A percentile compares a stretch with the other conserved stretches of the same genome.
phyloP scores from a whole-genome alignment of 2,888 invertebrate genomes.

The Zonitis immaculata region DNA sequence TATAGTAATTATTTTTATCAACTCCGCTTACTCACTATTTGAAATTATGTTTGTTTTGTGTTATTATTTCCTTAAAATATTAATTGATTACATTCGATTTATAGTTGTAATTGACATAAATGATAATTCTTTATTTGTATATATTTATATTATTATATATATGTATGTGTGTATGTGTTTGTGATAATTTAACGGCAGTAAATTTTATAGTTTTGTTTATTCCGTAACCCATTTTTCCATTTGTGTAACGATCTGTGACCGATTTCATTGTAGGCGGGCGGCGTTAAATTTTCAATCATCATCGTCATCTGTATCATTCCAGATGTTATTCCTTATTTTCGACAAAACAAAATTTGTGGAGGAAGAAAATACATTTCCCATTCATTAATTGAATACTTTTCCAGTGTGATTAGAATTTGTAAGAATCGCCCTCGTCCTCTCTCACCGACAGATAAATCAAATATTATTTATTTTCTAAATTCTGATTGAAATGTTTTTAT shows the following conservation, averaged over 20 bases:
- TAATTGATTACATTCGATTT: background rate
- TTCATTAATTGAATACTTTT: background rate
- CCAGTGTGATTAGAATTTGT: background rate
- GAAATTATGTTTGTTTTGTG: too few relatives aligned
- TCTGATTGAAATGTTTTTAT: constrained; percentile 12
- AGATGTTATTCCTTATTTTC: background rate
- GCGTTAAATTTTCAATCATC: background rate
- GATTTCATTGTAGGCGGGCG: constrained; percentile 6
- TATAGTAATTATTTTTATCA: too few relatives aligned
- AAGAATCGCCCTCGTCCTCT: background rate
- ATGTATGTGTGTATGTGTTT: background rate
- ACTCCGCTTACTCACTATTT: too few relatives aligned
- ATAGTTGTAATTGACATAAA: background rate
- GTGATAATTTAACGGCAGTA: constrained; percentile 15
- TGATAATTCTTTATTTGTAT: background rate
- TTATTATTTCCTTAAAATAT: too few relatives aligned
- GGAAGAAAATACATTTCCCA: too few relatives aligned
- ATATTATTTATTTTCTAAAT: constrained; percentile 17
- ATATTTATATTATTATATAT: background rate
- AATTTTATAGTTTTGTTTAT: constrained; percentile 19
- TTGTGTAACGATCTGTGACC: constrained; percentile 14
- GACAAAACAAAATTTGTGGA: background rate
- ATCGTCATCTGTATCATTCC: background rate
- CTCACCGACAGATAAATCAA: constrained; percentile 12
- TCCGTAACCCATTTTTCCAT: constrained; percentile 18